phyloP scores from a whole-genome alignment of 2,113 vertebrate genomes.

The Hyla sarda region DNA sequence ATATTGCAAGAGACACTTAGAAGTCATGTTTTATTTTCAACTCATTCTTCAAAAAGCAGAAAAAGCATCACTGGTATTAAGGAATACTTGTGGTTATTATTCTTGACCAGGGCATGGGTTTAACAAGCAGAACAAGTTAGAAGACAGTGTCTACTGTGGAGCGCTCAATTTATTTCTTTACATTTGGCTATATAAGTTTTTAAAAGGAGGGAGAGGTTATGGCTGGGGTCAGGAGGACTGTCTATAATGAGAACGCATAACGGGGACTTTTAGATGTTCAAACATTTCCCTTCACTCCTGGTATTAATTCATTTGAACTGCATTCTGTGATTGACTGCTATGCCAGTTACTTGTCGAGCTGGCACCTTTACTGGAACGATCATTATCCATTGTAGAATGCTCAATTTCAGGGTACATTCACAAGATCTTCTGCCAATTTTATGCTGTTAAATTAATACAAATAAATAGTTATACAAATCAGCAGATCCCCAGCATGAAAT shows the following conservation, averaged over 20 bases:
- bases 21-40: not conserved
- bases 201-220: slow-evolving; percentile 22
- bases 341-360: not conserved
- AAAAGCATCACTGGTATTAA: not conserved
- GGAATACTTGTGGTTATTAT: slow-evolving; percentile 16
- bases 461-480: too few relatives aligned
- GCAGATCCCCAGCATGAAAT: too few relatives aligned
- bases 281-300: slow-evolving; percentile 17
- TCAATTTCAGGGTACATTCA: too few relatives aligned
- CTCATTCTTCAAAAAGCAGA: slow-evolving; percentile 3
- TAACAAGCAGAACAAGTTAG: slow-evolving; percentile 24
- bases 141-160: not conserved
- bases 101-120: slow-evolving; percentile 12
- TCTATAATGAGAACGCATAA: slow-evolving; percentile 36
- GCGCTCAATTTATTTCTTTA: slow-evolving; percentile 31
- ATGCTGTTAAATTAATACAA: too few relatives aligned
- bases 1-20: not conserved
- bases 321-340: slow-evolving; percentile 4
- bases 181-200: slow-evolving; percentile 18
- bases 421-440: too few relatives aligned
- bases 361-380: not conserved
- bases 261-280: slow-evolving; percentile 18
- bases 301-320: slow-evolving; percentile 35
- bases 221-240: slow-evolving; percentile 9
- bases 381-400: not conserved